Evolutionary conservation across 2,113 vertebrate species (phyloP).

Genomic region (western clawed frog (Xenopus tropicalis)): DNA sequence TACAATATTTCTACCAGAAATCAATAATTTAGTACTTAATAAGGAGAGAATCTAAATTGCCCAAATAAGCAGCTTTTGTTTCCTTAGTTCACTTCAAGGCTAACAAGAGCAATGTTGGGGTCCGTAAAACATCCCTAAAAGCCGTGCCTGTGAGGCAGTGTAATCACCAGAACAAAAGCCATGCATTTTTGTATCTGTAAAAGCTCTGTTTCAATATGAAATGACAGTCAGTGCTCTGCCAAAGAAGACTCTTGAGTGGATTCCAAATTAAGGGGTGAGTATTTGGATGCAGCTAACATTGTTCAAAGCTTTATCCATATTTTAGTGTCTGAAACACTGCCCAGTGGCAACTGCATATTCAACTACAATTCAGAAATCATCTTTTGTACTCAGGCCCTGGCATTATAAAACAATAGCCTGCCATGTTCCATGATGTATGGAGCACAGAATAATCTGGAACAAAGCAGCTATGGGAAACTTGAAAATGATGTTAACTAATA

Average conservation of each 20-base stretch:
- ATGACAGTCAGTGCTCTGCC: slow-evolving; percentile 36
- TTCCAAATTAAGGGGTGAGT: slow-evolving; percentile 38
- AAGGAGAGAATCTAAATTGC: slow-evolving; percentile 20
- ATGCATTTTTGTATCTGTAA: slow-evolving; percentile 34
- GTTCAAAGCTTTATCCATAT: slow-evolving; percentile 42
- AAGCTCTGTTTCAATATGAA: slow-evolving; percentile 42
- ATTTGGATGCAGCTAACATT: slow-evolving; percentile 41
- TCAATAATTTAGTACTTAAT: slow-evolving; percentile 32
- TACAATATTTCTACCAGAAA: slow-evolving; percentile 12
- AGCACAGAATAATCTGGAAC: slow-evolving; percentile 28
- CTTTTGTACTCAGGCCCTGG: slow-evolving; percentile 37
- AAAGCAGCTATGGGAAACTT: slow-evolving; percentile 16
- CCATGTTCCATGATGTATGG: slow-evolving; percentile 42
- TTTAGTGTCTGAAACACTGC: slow-evolving; percentile 36
- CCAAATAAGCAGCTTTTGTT: slow-evolving; percentile 15
- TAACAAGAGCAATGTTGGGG: slow-evolving; percentile 18
- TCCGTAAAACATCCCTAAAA: slow-evolving; percentile 29
- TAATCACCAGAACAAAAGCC: slow-evolving; percentile 22
- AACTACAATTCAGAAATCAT: slow-evolving; percentile 42
- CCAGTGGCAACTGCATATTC: slow-evolving; percentile 36
- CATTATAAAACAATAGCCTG: slow-evolving; percentile 39
- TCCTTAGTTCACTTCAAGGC: slow-evolving; percentile 1
- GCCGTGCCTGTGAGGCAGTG: slow-evolving; percentile 10
- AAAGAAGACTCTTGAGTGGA: slow-evolving; percentile 32
- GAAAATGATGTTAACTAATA: slow-evolving; percentile 29